A percentile compares a stretch with the other conserved stretches of the same genome.
phyloP scores from a whole-genome alignment of 2,888 invertebrate species.

The Parnassius smintheus region DNA sequence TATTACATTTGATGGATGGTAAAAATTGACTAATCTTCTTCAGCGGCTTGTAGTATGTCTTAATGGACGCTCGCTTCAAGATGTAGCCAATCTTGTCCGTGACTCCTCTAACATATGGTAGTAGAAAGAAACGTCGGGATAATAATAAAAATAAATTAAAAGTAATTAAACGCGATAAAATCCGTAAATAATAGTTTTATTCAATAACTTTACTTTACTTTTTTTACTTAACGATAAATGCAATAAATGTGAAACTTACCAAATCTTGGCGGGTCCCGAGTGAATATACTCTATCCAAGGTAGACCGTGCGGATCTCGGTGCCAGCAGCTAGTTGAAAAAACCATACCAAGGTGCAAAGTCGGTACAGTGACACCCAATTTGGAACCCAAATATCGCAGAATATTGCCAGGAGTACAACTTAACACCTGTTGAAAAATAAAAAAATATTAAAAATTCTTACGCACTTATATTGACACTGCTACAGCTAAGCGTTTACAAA shows the following conservation, averaged over 20 bases:
- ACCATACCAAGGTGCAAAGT: constrained; percentile 96
- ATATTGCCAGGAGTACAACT: constrained; percentile 90
- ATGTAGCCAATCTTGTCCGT: no score
- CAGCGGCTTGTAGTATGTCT: no score
- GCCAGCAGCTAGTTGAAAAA: constrained; percentile 96
- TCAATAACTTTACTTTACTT: no score
- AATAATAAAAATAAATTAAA: no score
- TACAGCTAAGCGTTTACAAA: no score
- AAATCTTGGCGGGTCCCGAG: constrained; percentile 92
- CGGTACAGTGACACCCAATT: constrained; percentile 94
- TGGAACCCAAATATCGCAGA: constrained; percentile 90
- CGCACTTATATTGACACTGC: background rate
- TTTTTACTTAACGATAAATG: background rate
- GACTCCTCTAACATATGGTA: no score
- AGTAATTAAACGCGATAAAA: no score
- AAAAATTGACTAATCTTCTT: no score
- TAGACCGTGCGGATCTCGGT: constrained; percentile 94
- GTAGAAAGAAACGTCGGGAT: no score
- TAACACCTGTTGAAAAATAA: constrained; percentile 68
- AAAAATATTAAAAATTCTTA: background rate
- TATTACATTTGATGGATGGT: no score
- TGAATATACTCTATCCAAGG: constrained; percentile 97
- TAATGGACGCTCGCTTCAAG: no score
- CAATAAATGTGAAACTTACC: constrained; percentile 75
- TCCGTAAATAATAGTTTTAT: no score